phyloP scores from a whole-genome alignment of 1,140 invertebrate species.

The Anoplophora glabripennis region DNA sequence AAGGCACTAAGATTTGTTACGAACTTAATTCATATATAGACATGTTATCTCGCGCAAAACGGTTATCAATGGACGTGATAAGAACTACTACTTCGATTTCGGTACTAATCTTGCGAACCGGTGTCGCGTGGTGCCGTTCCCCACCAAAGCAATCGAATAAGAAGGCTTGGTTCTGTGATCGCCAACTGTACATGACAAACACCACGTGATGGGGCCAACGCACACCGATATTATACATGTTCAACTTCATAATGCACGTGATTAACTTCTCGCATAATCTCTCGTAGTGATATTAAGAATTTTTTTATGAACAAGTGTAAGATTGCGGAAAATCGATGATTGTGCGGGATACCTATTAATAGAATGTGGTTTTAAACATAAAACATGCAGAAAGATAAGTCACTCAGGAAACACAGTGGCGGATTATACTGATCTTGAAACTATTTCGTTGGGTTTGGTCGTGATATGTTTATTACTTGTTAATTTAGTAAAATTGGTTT shows the following conservation, averaged over 20 bases:
- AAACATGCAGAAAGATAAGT: too few relatives aligned
- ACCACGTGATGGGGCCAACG: constrained; percentile 1
- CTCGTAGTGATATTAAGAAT: neutral
- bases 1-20: too few relatives aligned
- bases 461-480: too few relatives aligned
- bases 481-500: too few relatives aligned
- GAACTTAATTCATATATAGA: too few relatives aligned
- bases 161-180: neutral
- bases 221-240: neutral
- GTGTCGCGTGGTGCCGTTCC: neutral
- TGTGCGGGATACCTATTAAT: neutral
- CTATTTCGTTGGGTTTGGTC: too few relatives aligned
- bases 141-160: neutral
- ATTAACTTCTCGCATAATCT: neutral
- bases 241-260: neutral
- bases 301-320: neutral
- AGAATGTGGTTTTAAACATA: too few relatives aligned
- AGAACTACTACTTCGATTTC: too few relatives aligned
- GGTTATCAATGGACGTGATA: too few relatives aligned
- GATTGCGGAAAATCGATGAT: neutral
- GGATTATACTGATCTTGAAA: too few relatives aligned
- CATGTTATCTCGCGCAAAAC: too few relatives aligned
- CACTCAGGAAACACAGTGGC: too few relatives aligned
- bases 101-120: neutral
- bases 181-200: neutral